These are phyloP conservation scores for Heliconius hewitsoni DNA, from an alignment of 1,140 invertebrate genomes.

Conservation along the genomic window DNA sequence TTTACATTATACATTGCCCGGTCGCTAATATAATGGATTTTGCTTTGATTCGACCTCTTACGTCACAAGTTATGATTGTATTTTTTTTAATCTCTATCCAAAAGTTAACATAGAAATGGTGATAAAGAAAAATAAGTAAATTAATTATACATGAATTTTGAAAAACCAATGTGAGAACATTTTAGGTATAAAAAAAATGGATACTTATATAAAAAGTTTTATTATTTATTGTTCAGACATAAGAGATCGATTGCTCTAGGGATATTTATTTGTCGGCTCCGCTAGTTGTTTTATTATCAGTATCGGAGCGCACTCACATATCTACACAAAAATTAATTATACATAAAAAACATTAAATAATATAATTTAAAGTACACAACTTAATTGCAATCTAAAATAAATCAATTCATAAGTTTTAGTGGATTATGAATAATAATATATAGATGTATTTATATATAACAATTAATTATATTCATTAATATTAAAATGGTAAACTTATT, in stretches of 20 bases:
- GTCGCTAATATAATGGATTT: not conserved
- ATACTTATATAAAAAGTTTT: not conserved
- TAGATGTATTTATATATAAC: conserved; percentile 21
- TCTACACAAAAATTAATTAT: conserved; percentile 20
- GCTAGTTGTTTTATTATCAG: conserved; percentile 30
- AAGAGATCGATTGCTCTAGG: not conserved
- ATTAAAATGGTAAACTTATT: conserved; percentile 39
- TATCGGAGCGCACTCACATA: conserved; percentile 17
- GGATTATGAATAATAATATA: conserved; percentile 17
- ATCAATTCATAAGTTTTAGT: conserved; percentile 32
- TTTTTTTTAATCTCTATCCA: no score
- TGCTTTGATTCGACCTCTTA: not conserved
- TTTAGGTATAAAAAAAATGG: not conserved
- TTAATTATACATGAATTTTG: no score
- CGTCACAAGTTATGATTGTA: not conserved
- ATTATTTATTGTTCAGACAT: not conserved
- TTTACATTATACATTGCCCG: not conserved
- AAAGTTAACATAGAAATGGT: no score
- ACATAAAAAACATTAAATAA: conserved; percentile 25
- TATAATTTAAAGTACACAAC: conserved; percentile 18
- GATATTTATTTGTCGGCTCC: conserved; percentile 17
- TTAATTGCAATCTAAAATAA: conserved; percentile 23
- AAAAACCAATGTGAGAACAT: not conserved
- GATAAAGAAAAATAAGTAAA: no score
- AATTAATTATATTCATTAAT: conserved; percentile 31